phyloP scores from a whole-genome alignment of 1,140 invertebrate species.

The Trichonephila clavipes region DNA sequence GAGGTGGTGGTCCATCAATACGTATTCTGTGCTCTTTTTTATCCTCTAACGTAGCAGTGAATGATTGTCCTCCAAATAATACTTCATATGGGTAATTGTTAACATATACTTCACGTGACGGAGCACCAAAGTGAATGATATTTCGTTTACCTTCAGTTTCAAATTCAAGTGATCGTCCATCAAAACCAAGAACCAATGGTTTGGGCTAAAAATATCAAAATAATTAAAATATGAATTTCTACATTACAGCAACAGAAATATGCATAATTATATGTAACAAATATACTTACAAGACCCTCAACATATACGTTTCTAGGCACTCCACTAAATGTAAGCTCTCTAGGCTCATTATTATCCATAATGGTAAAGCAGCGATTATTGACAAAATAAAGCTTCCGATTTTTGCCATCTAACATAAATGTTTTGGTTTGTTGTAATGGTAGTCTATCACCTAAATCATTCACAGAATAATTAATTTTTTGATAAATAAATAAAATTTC shows the following conservation, averaged over 20 bases:
- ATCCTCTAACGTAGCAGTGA: constrained; percentile 88
- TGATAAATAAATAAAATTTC: too few species aligned
- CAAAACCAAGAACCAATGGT: constrained; percentile 70
- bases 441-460: neutral
- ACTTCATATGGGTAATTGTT: constrained; percentile 93
- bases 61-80: constrained; percentile 95
- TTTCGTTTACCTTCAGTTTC: constrained; percentile 82
- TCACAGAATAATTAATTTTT: neutral
- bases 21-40: constrained; percentile 91
- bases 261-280: too few species aligned
- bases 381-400: constrained; percentile 54
- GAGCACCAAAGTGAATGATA: constrained; percentile 92
- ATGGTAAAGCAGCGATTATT: constrained; percentile 6
- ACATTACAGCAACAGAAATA: too few species aligned
- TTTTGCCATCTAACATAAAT: constrained; percentile 50
- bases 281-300: constrained; percentile 77
- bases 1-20: constrained; percentile 89
- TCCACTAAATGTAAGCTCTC: constrained; percentile 89
- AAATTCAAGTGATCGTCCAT: constrained; percentile 80
- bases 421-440: neutral
- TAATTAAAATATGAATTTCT: neutral
- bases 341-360: constrained; percentile 86
- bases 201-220: constrained; percentile 65
- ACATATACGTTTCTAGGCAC: constrained; percentile 78
- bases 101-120: constrained; percentile 93